Conservation (phyloP, 2,797 vertebrate species). For the Oreochromis mossambicus region DNA sequence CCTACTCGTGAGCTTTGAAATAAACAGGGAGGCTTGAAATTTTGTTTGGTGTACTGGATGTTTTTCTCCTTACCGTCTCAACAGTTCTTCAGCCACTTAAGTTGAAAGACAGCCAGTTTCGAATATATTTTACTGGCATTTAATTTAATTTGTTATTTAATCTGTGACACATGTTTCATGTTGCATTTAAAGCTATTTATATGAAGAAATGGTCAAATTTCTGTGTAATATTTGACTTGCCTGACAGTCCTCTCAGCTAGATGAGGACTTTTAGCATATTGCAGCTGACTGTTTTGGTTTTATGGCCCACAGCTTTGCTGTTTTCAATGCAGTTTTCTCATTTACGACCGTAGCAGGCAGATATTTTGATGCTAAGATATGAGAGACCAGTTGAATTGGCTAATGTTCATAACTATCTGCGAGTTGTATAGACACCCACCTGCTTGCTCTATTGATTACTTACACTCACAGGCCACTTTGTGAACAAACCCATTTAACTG, state of each 20-base stretch:
- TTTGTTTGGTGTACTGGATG: constrained; percentile 43
- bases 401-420: not conserved
- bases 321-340: not conserved
- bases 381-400: not conserved
- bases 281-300: not conserved
- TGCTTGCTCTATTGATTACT: not conserved
- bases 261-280: not conserved
- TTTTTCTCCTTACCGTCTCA: constrained; percentile 5
- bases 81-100: not conserved
- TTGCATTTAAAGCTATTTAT: not conserved
- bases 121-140: not conserved
- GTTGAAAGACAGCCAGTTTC: not conserved
- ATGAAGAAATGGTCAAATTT: not conserved
- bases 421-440: not conserved
- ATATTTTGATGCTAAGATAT: not conserved
- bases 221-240: not conserved
- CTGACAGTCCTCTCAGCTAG: not conserved
- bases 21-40: constrained; percentile 71
- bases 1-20: constrained; percentile 77
- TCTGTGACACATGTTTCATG: not conserved
- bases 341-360: not conserved
- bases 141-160: not conserved
- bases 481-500: not conserved
- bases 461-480: not conserved
- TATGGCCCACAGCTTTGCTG: not conserved